Base-by-base conservation (phyloP, 2,888 invertebrate species). In the Ypsolopha scabrella region DNA sequence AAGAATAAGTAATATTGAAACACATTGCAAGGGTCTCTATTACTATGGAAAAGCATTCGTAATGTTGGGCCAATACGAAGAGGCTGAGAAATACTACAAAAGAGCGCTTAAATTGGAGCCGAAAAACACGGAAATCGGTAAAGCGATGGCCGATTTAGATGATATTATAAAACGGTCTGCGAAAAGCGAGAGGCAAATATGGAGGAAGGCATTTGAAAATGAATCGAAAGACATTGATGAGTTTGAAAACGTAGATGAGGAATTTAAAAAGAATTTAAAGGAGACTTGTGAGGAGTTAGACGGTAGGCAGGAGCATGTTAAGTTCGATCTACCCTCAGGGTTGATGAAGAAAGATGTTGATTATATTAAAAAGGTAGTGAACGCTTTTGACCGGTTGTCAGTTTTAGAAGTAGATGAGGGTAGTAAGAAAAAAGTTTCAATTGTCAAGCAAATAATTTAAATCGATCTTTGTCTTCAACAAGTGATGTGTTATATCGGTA, bases 91-190 rank as follows among this genome's bases (percentile, higher is more conserved):
- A 1, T 80, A 72, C 41, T 85, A 76, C 38, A 80, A 74, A 53
- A 81, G 74, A 61, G 81, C 86, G 0, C 54, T 82, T 2, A 80
- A 77, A 63, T 52, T 86, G 0, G 83, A 86, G 49, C 86, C 85
- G 0, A 80, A 70, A 50, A 86, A 86, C 50, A 70, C 66, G 53
- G 86, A 85, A 51, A 81, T 86, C 0, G 85, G 81, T 0, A 59
- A 60, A 48, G 63, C 74, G 0, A 51, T 86, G 9, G 63, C 74
- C 0, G 61, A 69, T 6, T 55, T 83, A 33, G 80, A 86, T 41
- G 57, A 51, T 0, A 68, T 67, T 50, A 55, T 61, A 1, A 72
- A 71, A 62, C 60, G 57, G 1, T 67, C 73, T 0, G 59, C 59
- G 0, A 57, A 57, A 1, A 58, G 63, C 2, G 85, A 80, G 45